phyloP scores from a whole-genome alignment of 2,113 vertebrate species.

The Elaphurus davidianus region DNA sequence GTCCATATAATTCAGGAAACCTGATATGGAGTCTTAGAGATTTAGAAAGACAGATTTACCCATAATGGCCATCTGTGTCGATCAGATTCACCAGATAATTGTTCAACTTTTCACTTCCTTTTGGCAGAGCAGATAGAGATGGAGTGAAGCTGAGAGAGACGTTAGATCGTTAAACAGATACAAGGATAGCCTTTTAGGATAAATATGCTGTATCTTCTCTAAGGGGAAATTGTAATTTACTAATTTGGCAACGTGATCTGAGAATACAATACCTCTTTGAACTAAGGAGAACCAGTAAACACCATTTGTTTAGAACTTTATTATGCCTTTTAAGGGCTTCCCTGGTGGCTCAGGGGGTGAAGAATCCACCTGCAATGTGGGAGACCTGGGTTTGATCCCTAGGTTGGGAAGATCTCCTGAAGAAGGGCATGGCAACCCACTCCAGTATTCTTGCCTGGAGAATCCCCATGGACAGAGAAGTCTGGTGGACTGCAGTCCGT shows the following conservation, averaged over 20 bases:
- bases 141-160: neutral
- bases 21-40: neutral
- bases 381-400: neutral
- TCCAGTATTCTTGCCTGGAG: neutral
- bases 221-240: neutral
- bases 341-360: neutral
- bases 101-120: slow-evolving; percentile 50
- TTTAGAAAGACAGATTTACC: slow-evolving; percentile 27
- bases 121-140: slow-evolving; percentile 23
- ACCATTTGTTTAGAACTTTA: neutral
- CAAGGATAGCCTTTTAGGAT: slow-evolving; percentile 16
- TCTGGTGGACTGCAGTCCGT: neutral
- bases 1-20: slow-evolving; percentile 15
- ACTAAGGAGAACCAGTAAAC: neutral
- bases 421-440: neutral
- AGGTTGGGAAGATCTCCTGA: neutral
- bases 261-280: neutral
- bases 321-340: neutral
- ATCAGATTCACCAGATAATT: slow-evolving; percentile 46
- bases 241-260: slow-evolving; percentile 28
- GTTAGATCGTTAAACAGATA: neutral
- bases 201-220: neutral
- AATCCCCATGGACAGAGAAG: neutral
- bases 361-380: neutral
- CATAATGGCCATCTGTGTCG: slow-evolving; percentile 15